Evolutionary conservation across 2,888 invertebrate species (phyloP).

Genomic region (Orthosia gothica): DNA sequence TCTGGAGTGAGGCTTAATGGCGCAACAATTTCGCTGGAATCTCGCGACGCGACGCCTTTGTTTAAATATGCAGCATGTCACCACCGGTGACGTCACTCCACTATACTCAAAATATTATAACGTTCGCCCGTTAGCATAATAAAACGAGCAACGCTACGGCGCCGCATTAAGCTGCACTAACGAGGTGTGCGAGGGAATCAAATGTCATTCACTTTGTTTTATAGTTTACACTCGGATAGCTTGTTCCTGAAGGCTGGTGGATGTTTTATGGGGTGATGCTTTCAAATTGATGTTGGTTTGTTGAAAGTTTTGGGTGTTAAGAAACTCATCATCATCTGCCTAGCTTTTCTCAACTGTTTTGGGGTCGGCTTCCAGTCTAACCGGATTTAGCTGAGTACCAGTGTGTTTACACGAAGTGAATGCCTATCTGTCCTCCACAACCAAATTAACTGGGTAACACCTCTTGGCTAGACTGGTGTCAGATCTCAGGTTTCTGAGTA

Average conservation of each 20-base stretch:
- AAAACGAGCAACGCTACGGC: slow-evolving; percentile 85
- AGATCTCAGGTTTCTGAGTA: too few relatives aligned
- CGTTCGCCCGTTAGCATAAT: slow-evolving; percentile 88
- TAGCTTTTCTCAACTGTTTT: too few relatives aligned
- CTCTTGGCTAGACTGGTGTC: too few relatives aligned
- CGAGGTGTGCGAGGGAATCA: slow-evolving; percentile 81
- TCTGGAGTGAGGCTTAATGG: slow-evolving; percentile 69
- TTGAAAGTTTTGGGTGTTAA: not conserved
- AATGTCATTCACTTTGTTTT: slow-evolving; percentile 72
- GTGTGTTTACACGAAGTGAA: too few relatives aligned
- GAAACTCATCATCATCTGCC: not conserved
- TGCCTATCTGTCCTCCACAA: too few relatives aligned
- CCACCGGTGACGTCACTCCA: slow-evolving; percentile 81
- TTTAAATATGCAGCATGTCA: slow-evolving; percentile 88
- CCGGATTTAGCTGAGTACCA: too few relatives aligned
- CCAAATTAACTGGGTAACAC: too few relatives aligned
- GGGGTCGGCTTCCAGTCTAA: too few relatives aligned
- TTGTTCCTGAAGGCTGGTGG: slow-evolving; percentile 24
- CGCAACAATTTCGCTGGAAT: slow-evolving; percentile 66
- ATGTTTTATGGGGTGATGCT: not conserved
- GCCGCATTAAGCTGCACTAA: slow-evolving; percentile 85
- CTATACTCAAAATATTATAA: slow-evolving; percentile 88
- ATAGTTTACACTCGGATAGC: slow-evolving; percentile 57
- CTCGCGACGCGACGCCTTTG: slow-evolving; percentile 70
- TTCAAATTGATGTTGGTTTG: not conserved